These are phyloP conservation scores for Euwallacea similis DNA, from an alignment of 1,140 invertebrate genomes.

Conservation along the genomic window DNA sequence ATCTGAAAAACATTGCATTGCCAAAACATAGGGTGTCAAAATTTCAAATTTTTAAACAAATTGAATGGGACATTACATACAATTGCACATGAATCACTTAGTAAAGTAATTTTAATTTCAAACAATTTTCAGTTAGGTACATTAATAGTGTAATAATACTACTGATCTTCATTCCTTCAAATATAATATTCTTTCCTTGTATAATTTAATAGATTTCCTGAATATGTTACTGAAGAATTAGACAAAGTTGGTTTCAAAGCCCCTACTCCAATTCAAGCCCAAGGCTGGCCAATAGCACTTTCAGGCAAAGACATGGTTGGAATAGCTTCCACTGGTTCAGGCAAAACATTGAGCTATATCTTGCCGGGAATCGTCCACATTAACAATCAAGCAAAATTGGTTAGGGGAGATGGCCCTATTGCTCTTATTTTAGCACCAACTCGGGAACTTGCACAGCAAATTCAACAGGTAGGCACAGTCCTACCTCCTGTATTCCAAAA, in stretches of 20 bases:
- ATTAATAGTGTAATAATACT: neutral
- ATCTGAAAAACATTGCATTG: no score
- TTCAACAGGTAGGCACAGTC: constrained; percentile 75
- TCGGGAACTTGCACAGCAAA: constrained; percentile 94
- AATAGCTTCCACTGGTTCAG: constrained; percentile 94
- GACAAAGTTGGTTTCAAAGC: constrained; percentile 80
- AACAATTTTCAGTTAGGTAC: neutral
- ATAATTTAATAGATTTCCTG: constrained; percentile 61
- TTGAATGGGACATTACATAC: no score
- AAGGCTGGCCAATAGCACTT: constrained; percentile 92
- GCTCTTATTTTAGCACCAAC: constrained; percentile 92
- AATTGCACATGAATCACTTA: no score
- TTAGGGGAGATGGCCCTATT: constrained; percentile 86
- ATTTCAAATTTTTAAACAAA: neutral
- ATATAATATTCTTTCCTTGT: neutral
- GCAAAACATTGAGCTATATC: constrained; percentile 86
- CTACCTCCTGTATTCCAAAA: no score
- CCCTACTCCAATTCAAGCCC: constrained; percentile 88
- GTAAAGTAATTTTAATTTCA: no score
- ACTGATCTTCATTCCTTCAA: neutral
- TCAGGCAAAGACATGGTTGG: constrained; percentile 92
- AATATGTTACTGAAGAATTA: constrained; percentile 77
- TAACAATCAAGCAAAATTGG: constrained; percentile 82
- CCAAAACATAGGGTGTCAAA: constrained; percentile 42
- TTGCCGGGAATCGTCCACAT: constrained; percentile 90